A percentile compares a stretch with the other conserved stretches of the same genome.
These are phyloP conservation scores for Andrena flavipes DNA, from an alignment of 2,888 invertebrate species.

Conservation along the genomic window DNA sequence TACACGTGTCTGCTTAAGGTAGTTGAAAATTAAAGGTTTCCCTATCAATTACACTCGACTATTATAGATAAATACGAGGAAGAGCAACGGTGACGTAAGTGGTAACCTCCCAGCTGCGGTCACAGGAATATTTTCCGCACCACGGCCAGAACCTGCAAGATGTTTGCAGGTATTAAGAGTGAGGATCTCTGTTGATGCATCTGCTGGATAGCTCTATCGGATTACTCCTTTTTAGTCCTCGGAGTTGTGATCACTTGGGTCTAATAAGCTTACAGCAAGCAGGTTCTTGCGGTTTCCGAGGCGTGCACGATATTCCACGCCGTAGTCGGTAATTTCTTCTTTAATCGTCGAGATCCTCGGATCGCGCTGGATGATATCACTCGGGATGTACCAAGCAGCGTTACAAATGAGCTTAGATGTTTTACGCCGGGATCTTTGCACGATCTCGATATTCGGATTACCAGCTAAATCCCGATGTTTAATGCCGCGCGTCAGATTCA, in stretches of 20 bases:
- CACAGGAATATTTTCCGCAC: not conserved
- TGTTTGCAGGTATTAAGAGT: constrained; percentile 3
- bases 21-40: not conserved
- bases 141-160: not conserved
- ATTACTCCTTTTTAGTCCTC: constrained; percentile 21
- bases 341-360: constrained; percentile 21
- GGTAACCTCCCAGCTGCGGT: not conserved
- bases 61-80: not conserved
- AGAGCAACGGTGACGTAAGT: not conserved
- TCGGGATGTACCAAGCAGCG: not conserved
- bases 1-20: too few relatives aligned
- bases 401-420: constrained; percentile 12
- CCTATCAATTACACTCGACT: not conserved
- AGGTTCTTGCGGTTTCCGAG: constrained; percentile 22
- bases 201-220: constrained; percentile 19
- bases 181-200: constrained; percentile 7
- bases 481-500: not conserved
- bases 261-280: constrained; percentile 50
- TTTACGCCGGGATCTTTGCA: constrained; percentile 1
- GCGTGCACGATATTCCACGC: constrained; percentile 18
- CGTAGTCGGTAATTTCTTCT: constrained; percentile 43
- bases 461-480: constrained; percentile 7
- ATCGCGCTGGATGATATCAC: constrained; percentile 15
- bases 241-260: constrained; percentile 17
- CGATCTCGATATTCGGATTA: constrained; percentile 22